Conservation (phyloP, 2,888 invertebrate genomes). For the Tipula unca region DNA sequence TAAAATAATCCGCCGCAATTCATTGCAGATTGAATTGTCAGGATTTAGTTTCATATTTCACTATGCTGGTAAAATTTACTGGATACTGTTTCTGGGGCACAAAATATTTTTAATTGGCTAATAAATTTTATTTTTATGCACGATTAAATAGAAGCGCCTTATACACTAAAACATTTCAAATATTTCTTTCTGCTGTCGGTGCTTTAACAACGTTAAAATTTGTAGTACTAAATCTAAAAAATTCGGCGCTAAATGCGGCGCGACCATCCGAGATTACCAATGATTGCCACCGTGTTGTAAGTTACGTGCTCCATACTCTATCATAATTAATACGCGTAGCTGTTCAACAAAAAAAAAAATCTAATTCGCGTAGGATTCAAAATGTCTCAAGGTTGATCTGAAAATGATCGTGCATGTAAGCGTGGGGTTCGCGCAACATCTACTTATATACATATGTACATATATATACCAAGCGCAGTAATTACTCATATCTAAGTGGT, state of each 20-base stretch:
- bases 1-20: too few relatives aligned
- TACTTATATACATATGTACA: neutral
- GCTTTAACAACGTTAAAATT: too few relatives aligned
- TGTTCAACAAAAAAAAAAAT: neutral
- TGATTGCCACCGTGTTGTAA: neutral
- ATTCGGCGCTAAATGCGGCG: neutral
- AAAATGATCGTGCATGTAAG: neutral
- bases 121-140: too few relatives aligned
- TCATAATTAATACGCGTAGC: neutral
- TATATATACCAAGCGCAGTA: neutral
- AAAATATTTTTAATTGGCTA: too few relatives aligned
- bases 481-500: neutral
- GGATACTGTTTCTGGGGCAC: too few relatives aligned
- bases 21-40: too few relatives aligned
- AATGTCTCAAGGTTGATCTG: neutral
- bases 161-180: too few relatives aligned
- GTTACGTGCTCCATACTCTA: neutral
- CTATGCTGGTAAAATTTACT: too few relatives aligned
- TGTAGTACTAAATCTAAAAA: too few relatives aligned
- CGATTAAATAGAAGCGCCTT: too few relatives aligned
- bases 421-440: neutral
- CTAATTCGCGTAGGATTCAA: neutral
- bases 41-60: too few relatives aligned
- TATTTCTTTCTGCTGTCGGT: too few relatives aligned
- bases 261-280: neutral